Evolutionary conservation across 1,140 invertebrate genomes (phyloP).

Genomic region (Bombus superbus): DNA sequence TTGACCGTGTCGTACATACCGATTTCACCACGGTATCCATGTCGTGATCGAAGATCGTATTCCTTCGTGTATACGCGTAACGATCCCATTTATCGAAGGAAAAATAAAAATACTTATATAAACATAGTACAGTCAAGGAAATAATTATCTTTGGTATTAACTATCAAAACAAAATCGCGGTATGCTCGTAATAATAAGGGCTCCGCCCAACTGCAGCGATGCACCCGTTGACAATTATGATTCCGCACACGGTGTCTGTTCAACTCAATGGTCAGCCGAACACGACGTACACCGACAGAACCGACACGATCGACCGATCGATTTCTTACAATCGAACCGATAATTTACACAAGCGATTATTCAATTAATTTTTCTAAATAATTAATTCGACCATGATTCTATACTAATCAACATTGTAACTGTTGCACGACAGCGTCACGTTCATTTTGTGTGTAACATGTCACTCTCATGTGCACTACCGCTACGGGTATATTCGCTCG

Average conservation of each 20-base stretch:
- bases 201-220: constrained; percentile 64
- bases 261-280: constrained; percentile 30
- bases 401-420: constrained; percentile 28
- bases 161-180: background rate
- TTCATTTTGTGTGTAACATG: constrained; percentile 36
- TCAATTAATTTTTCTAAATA: background rate
- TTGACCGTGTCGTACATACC: constrained; percentile 61
- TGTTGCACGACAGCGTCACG: constrained; percentile 21
- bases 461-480: constrained; percentile 48
- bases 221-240: constrained; percentile 49
- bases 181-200: constrained; percentile 41
- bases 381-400: background rate
- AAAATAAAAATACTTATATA: constrained; percentile 1
- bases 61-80: constrained; percentile 35
- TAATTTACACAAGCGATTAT: background rate
- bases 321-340: background rate
- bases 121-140: background rate
- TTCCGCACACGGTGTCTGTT: constrained; percentile 25
- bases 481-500: constrained; percentile 25
- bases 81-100: constrained; percentile 60
- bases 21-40: constrained; percentile 70
- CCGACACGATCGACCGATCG: constrained; percentile 12
- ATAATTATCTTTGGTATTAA: background rate
- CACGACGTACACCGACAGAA: constrained; percentile 30
- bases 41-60: constrained; percentile 54